A percentile compares a stretch with the other conserved stretches of the same genome.
Conservation (phyloP, 2,113 vertebrate species). For the Marmota monax region DNA sequence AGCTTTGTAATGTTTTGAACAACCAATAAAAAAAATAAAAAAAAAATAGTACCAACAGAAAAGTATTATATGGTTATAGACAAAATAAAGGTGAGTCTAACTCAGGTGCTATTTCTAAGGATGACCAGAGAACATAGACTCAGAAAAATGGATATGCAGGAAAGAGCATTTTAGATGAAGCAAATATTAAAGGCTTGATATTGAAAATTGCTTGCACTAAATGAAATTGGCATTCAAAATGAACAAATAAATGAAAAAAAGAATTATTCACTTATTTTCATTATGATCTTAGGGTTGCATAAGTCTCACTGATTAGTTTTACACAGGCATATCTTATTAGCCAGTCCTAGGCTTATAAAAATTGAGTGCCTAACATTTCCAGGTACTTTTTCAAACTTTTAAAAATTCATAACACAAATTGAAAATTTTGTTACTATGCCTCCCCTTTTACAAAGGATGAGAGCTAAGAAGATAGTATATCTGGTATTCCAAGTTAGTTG, state of each 20-base stretch:
- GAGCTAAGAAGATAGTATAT: background rate
- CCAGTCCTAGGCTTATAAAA: background rate
- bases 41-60: background rate
- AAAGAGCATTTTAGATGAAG: constrained; percentile 8
- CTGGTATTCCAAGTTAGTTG: background rate
- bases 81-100: background rate
- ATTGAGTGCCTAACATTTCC: background rate
- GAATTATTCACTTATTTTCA: background rate
- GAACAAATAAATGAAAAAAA: constrained; percentile 33
- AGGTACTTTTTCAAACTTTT: background rate
- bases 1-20: too few species aligned
- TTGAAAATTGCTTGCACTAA: background rate
- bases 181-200: constrained; percentile 1
- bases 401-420: constrained; percentile 1
- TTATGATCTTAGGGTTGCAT: background rate
- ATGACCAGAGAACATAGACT: background rate
- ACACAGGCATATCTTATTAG: background rate
- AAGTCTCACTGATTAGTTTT: background rate
- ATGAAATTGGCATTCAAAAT: constrained; percentile 38
- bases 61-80: background rate
- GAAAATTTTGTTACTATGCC: background rate
- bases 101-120: background rate
- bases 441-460: background rate
- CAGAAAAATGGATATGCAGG: background rate
- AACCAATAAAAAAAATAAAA: too few species aligned